phyloP scores from a whole-genome alignment of 2,797 vertebrate species.

The Falco rusticolus region DNA sequence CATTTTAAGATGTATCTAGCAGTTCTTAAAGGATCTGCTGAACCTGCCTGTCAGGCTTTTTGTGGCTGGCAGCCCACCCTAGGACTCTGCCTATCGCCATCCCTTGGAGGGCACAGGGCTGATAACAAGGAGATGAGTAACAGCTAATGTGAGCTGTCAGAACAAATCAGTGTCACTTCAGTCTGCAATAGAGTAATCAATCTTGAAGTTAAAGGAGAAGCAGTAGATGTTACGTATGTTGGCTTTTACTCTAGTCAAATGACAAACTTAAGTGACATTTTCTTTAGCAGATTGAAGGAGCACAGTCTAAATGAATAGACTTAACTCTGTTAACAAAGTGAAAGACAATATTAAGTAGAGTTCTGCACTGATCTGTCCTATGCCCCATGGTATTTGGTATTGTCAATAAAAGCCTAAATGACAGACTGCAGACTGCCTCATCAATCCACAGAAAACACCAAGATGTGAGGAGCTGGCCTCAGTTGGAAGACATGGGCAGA shows the following conservation, averaged over 20 bases:
- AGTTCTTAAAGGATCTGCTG: neutral
- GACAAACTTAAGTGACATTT: constrained; percentile 20
- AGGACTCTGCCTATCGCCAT: neutral
- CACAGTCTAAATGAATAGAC: neutral
- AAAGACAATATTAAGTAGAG: neutral
- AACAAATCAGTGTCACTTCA: constrained; percentile 27
- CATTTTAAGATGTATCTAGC: neutral
- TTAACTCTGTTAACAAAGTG: neutral
- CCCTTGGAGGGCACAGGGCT: neutral
- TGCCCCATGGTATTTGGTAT: neutral
- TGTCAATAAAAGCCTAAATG: neutral
- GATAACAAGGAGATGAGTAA: neutral
- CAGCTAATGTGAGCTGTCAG: constrained; percentile 23
- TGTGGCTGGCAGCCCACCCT: neutral
- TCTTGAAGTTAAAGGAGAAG: constrained; percentile 10
- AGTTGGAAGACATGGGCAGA: neutral
- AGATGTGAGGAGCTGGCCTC: neutral
- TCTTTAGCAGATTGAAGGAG: neutral
- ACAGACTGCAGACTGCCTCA: neutral
- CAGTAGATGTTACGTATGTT: neutral
- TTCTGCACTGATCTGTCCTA: neutral
- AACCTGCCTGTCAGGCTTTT: neutral
- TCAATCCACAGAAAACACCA: neutral
- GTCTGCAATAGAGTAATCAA: neutral
- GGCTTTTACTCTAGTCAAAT: neutral